A percentile compares a stretch with the other conserved stretches of the same genome.
These are phyloP conservation scores for Paralinhomoeus sp. DNA, from an alignment of 2,888 invertebrate genomes.

Conservation along the genomic window DNA sequence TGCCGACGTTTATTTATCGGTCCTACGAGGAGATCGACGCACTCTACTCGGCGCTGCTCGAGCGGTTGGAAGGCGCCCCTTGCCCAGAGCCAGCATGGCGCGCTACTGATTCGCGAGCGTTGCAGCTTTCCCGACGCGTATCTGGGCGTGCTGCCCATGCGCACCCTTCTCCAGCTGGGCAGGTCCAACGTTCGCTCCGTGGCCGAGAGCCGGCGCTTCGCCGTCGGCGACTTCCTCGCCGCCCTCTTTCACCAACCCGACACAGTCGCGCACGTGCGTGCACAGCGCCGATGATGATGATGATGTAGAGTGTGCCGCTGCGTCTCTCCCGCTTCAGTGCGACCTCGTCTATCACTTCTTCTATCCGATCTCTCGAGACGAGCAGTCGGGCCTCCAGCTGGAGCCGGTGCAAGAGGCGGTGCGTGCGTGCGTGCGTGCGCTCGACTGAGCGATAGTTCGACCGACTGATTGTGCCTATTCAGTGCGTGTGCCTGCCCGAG, in stretches of 20 bases:
- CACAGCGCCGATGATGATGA: too few relatives aligned
- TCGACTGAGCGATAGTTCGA: too few relatives aligned
- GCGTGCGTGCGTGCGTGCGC: too few relatives aligned
- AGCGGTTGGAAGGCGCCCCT: too few relatives aligned
- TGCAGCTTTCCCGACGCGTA: not conserved
- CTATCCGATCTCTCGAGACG: slow-evolving; percentile 78
- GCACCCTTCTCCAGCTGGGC: slow-evolving; percentile 32
- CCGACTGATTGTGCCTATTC: too few relatives aligned
- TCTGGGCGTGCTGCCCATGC: not conserved
- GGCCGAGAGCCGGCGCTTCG: slow-evolving; percentile 66
- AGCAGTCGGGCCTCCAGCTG: slow-evolving; percentile 26
- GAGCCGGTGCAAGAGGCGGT: too few relatives aligned
- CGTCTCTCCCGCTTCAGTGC: slow-evolving; percentile 33
- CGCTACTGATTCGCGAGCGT: too few relatives aligned
- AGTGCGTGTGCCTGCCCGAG: too few relatives aligned
- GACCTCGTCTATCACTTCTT: slow-evolving; percentile 95
- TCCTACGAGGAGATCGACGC: slow-evolving; percentile 92
- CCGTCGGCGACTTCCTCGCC: slow-evolving; percentile 63
- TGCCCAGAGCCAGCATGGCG: too few relatives aligned
- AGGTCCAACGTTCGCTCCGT: slow-evolving; percentile 82
- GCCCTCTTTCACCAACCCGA: slow-evolving; percentile 63
- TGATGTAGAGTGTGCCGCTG: not conserved
- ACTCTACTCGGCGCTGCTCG: slow-evolving; percentile 72
- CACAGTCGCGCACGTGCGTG: slow-evolving; percentile 57
- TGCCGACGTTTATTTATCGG: slow-evolving; percentile 65